Base-by-base conservation (phyloP, 2,888 invertebrate species). In the Adelphocoris suturalis region DNA sequence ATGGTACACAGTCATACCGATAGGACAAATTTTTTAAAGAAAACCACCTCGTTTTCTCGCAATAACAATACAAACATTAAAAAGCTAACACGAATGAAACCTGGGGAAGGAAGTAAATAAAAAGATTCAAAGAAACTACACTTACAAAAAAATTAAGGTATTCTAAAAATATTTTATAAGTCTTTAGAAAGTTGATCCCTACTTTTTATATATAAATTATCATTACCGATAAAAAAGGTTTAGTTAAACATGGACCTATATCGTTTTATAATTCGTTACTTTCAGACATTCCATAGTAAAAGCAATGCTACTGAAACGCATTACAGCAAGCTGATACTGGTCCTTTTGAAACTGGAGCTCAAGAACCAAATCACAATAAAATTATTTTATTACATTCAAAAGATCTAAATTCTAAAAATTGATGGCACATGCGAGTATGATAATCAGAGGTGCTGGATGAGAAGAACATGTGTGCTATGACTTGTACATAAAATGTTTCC, bases 111-210 rank as follows among this genome's bases (percentile, higher is more conserved):
- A 11, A 52, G 52, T 13, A 52, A 52, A 52, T 52, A 52, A 13
- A 52, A 52, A 37, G 37, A 14, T 52, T 52, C 14, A 16, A 52
- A 52, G 52, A 52, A 52, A 52, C 52, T 52, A 52, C 52, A 11
- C 52, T 16, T 52, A 23, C 19, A 5, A 23, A 19, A 68, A 61
- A 61, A 19, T 61, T 61, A 23, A 52, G 52, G 52, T 52, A 52
- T 52, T 23, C 27, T 61, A n/a, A 61, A 68, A 68, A 23, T 68
- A 23, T 19, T 19, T 13, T 5, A 68, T 23, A 68, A 68, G n/a
- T 68, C 68, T 68, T 68, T 23, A 68, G 68, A 19, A 52, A 61
- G 16, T 68, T 68, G 68, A 68, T 23, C 11, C 23, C 68, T 68
- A 23, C 16, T n/a, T 68, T 68, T 13, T 12, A 68, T 16, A 68